Evolutionary conservation across 2,888 invertebrate genomes (phyloP).

Genomic region (Lepidonotus clava): DNA sequence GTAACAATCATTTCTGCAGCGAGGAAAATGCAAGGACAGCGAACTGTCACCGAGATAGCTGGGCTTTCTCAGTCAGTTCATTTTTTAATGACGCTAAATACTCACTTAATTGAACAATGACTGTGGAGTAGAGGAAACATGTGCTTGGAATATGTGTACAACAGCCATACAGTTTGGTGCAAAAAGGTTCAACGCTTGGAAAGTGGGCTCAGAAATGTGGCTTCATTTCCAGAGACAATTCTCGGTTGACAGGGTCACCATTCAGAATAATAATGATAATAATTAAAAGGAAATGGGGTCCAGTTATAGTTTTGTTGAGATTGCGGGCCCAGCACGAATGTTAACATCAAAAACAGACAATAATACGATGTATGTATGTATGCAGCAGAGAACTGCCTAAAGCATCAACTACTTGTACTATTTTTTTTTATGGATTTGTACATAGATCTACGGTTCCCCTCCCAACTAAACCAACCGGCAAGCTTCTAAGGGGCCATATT

Average conservation of each 20-base stretch:
- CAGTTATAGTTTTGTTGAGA: too few species aligned
- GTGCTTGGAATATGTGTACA: neutral
- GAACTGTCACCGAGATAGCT: neutral
- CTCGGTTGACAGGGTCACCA: neutral
- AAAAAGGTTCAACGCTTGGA: conserved; percentile 9
- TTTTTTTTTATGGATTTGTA: neutral
- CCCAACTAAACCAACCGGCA: too few species aligned
- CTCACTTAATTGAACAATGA: conserved; percentile 2
- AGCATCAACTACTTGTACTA: neutral
- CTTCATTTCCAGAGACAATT: neutral
- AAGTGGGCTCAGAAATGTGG: neutral
- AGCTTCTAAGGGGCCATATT: too few species aligned
- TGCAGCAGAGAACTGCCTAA: conserved; percentile 8
- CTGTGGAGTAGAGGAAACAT: neutral
- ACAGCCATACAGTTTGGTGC: conserved; percentile 8
- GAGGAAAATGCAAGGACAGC: neutral
- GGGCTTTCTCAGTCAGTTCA: neutral
- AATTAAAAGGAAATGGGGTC: too few species aligned
- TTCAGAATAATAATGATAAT: neutral
- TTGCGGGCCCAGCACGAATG: too few species aligned
- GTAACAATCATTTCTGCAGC: conserved; percentile 22
- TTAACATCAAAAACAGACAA: neutral
- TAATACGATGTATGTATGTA: neutral
- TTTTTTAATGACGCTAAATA: neutral
- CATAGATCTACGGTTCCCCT: neutral